Percentiles rank a stretch among this genome's conserved stretches.
phyloP scores from a whole-genome alignment of 1,140 invertebrate species.

The Formica exsecta region DNA sequence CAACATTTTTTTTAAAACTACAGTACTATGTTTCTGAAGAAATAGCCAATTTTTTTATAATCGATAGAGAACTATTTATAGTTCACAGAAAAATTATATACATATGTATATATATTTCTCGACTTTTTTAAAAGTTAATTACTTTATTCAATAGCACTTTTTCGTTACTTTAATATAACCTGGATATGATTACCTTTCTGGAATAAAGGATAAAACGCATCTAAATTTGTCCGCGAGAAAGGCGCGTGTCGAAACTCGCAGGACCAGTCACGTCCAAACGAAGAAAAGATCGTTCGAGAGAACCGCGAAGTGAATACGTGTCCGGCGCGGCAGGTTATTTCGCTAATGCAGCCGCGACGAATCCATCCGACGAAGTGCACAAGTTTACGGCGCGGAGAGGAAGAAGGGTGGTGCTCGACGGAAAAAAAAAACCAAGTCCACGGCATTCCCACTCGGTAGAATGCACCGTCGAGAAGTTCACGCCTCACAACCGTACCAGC shows the following conservation, averaged over 20 bases:
- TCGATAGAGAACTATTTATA: background rate
- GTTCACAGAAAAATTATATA: background rate
- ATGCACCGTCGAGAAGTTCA: constrained; percentile 56
- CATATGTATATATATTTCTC: background rate
- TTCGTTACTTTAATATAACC: background rate
- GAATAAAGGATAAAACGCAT: constrained; percentile 22
- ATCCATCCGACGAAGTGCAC: constrained; percentile 67
- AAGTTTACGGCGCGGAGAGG: constrained; percentile 48
- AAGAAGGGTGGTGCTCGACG: constrained; percentile 52
- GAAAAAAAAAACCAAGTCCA: constrained; percentile 15
- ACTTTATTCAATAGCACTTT: background rate
- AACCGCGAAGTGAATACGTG: constrained; percentile 53
- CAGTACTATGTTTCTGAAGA: background rate
- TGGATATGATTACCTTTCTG: background rate
- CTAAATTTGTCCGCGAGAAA: constrained; percentile 45
- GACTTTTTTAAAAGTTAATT: constrained; percentile 1
- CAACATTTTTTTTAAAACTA: background rate
- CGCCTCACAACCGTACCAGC: constrained; percentile 69
- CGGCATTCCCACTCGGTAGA: constrained; percentile 42
- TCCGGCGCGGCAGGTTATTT: constrained; percentile 67
- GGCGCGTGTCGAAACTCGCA: constrained; percentile 55
- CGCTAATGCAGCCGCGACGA: constrained; percentile 70
- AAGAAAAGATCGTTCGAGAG: constrained; percentile 58
- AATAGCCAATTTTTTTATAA: background rate
- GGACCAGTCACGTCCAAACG: constrained; percentile 50